Base-by-base conservation (phyloP, 1,140 invertebrate species). In the Brachionus asplanchnoidis region DNA sequence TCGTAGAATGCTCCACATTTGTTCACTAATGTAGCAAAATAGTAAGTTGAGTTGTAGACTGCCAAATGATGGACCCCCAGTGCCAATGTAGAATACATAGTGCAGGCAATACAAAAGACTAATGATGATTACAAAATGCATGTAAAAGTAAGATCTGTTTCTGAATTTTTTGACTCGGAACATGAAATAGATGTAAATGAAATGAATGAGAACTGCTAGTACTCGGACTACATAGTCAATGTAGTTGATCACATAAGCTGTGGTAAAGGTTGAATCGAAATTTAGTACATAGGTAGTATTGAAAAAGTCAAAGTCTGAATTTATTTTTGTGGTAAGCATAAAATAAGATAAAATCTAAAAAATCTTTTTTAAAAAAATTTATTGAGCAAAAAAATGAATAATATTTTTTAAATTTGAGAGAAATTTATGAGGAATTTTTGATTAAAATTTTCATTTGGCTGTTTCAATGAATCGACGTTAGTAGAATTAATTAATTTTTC, bases 21-120 rank as follows among this genome's bases (percentile, higher is more conserved):
- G 53, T 82, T 82, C 79, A 23, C 79, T 82, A 17, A 82, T 28
- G 36, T 60, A 65, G 65, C 79, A 82, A 68, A 82, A 82, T 32
- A 82, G 5, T 40, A 65, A 20, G 42, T 82, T 82, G n/a, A 82
- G 32, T 28, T 82, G 46, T 8, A 60, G 14, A 17, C 40, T 82
- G 8, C 53, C 6, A 12, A 82, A 82, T 23, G 53, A 26, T 12
- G 79, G 79, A 23, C 79, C 65, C 3, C 53, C 53, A 14, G 53
- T 82, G 1, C 40, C 40, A 17, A 65, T 82, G 20, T 65, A 82
- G 17, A 26, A 60, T 11, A 20, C 53, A 82, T 82, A 82, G 32
- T 82, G 79, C 9, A 46, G 11, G 28, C 50, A 60, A 65, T 65
- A 65, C 17, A 82, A 20, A 23, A 82, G 60, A 28, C 65, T 82